Evolutionary conservation across 2,888 invertebrate genomes (phyloP).

Genomic region (Drosophila borborema): DNA sequence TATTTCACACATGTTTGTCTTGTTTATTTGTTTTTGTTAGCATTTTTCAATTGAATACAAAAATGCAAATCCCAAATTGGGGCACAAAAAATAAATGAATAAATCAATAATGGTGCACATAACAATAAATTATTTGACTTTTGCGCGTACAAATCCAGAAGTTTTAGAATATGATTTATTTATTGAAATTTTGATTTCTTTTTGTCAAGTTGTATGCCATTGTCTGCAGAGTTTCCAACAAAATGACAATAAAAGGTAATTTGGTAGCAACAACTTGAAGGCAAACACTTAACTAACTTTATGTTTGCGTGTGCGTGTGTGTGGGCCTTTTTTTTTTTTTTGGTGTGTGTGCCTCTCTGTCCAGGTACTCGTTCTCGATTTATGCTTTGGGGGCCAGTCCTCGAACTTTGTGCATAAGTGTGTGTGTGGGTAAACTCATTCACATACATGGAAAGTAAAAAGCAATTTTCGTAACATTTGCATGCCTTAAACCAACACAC

Average conservation of each 20-base stretch:
- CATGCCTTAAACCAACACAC: constrained; percentile 77
- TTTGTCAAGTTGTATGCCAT: constrained; percentile 50
- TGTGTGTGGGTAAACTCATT: constrained; percentile 55
- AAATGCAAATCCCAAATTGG: constrained; percentile 15
- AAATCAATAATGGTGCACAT: constrained; percentile 11
- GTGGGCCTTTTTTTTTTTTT: background rate
- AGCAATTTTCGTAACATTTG: constrained; percentile 82
- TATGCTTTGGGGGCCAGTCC: constrained; percentile 21
- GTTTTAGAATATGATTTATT: constrained; percentile 19
- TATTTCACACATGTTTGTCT: constrained; percentile 6
- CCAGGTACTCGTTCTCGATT: constrained; percentile 25
- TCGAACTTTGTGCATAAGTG: constrained; percentile 41
- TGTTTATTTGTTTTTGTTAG: constrained; percentile 5
- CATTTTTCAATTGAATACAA: background rate
- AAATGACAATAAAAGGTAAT: constrained; percentile 78
- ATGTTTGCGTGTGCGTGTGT: constrained; percentile 14
- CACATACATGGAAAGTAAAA: constrained; percentile 73
- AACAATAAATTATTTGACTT: constrained; percentile 32
- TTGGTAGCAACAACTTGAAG: constrained; percentile 74
- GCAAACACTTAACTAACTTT: constrained; percentile 77
- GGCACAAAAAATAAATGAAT: constrained; percentile 7
- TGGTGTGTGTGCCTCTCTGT: constrained; percentile 25
- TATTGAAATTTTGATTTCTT: constrained; percentile 31
- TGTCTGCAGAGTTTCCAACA: constrained; percentile 37
- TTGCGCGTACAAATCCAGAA: constrained; percentile 11